Evolutionary conservation across 2,113 vertebrate species (phyloP).

Genomic region (Vulpes lagopus): DNA sequence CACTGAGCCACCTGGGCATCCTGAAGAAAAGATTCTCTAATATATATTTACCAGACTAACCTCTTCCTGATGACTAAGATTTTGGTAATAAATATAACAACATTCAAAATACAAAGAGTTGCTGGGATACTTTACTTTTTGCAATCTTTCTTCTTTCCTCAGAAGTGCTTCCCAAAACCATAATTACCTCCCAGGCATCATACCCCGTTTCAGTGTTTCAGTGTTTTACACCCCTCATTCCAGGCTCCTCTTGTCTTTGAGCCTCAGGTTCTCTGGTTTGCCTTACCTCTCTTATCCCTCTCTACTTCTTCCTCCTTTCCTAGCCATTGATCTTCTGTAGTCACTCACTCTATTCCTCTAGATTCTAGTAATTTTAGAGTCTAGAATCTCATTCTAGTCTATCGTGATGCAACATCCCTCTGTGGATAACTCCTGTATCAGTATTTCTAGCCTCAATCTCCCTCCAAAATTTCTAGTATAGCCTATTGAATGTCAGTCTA

Average conservation of each 20-base stretch:
- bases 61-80: neutral
- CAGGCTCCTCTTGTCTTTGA: constrained; percentile 9
- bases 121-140: neutral
- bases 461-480: constrained; percentile 49
- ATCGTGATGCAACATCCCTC: neutral
- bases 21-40: neutral
- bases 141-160: neutral
- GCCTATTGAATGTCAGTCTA: constrained; percentile 30
- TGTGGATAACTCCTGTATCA: neutral
- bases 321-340: constrained; percentile 3
- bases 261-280: neutral
- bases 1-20: too few relatives aligned
- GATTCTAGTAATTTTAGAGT: constrained; percentile 14
- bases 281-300: neutral
- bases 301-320: neutral
- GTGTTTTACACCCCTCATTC: neutral
- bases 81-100: constrained; percentile 18
- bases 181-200: constrained; percentile 11
- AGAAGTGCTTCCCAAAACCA: constrained; percentile 47
- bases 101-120: constrained; percentile 8
- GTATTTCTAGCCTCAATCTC: neutral
- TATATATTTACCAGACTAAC: constrained; percentile 5
- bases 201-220: neutral
- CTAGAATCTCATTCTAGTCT: constrained; percentile 44
- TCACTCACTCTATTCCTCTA: constrained; percentile 13